phyloP scores from a whole-genome alignment of 2,797 vertebrate species.

The Sebastes oblongus region DNA sequence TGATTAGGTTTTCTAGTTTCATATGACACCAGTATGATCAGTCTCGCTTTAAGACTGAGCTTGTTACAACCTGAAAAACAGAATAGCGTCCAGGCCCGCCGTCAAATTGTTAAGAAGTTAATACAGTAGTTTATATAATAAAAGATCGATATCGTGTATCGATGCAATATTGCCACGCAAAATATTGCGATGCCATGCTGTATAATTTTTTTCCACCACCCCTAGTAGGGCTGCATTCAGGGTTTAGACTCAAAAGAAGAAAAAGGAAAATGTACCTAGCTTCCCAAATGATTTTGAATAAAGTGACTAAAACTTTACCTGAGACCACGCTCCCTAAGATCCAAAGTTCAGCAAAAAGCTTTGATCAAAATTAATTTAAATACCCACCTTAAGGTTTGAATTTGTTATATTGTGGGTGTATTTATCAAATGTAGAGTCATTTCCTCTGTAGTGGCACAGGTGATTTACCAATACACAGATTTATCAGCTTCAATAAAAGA shows the following conservation, averaged over 20 bases:
- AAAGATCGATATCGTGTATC: too few species aligned
- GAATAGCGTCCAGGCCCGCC: too few species aligned
- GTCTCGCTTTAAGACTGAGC: too few species aligned
- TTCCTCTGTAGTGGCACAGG: not conserved
- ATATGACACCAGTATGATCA: too few species aligned
- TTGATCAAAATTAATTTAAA: not conserved
- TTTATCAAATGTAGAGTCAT: conserved; percentile 5
- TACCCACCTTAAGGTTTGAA: not conserved
- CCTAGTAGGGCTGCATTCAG: not conserved
- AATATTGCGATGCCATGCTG: too few species aligned
- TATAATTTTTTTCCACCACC: too few species aligned
- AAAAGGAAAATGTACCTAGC: not conserved
- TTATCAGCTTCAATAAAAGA: conserved; percentile 43
- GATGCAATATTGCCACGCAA: too few species aligned
- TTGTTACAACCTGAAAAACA: too few species aligned
- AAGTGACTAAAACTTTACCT: not conserved
- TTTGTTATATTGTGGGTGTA: not conserved
- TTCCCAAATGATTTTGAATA: not conserved
- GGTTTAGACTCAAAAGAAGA: not conserved
- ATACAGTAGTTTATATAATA: too few species aligned
- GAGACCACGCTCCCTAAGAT: not conserved
- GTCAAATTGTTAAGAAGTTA: too few species aligned
- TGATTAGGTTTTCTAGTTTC: too few species aligned
- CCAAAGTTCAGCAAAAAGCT: not conserved
- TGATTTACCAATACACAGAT: conserved; percentile 32